phyloP scores from a whole-genome alignment of 64 coral and sea anemone genomes.

The Pocillopora damicornis region DNA sequence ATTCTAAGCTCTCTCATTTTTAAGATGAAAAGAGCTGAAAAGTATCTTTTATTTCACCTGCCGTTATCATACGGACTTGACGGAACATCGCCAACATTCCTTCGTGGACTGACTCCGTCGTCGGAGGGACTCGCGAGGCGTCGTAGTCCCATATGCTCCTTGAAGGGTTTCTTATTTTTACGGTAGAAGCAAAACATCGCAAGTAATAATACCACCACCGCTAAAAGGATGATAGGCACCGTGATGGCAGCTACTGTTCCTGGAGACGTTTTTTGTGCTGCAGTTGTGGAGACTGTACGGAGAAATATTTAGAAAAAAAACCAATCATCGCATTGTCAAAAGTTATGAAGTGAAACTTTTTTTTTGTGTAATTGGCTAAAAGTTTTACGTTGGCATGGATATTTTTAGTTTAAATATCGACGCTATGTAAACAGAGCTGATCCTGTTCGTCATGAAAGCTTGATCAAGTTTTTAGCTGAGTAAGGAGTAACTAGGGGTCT shows the following conservation, averaged over 20 bases:
- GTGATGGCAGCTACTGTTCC: conserved; percentile 5
- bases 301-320: neutral
- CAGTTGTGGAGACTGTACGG: neutral
- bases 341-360: too few relatives aligned
- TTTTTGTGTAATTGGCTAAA: too few relatives aligned
- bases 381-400: too few relatives aligned
- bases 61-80: conserved; percentile 19
- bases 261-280: neutral
- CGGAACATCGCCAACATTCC: neutral
- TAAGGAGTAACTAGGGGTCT: too few relatives aligned
- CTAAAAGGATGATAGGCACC: conserved; percentile 24
- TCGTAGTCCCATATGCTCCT: conserved; percentile 16
- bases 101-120: neutral
- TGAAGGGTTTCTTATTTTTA: neutral
- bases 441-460: too few relatives aligned
- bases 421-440: too few relatives aligned
- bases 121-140: neutral
- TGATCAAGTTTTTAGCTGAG: too few relatives aligned
- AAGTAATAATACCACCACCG: neutral
- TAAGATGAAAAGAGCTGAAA: neutral
- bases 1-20: neutral
- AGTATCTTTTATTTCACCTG: neutral
- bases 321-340: too few relatives aligned
- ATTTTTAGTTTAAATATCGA: too few relatives aligned
- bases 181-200: neutral